Evolutionary conservation across 2,888 invertebrate species (phyloP), one percentile per base, ranked within the genome.

Genomic region (Gisinianus flammeolus): DNA sequence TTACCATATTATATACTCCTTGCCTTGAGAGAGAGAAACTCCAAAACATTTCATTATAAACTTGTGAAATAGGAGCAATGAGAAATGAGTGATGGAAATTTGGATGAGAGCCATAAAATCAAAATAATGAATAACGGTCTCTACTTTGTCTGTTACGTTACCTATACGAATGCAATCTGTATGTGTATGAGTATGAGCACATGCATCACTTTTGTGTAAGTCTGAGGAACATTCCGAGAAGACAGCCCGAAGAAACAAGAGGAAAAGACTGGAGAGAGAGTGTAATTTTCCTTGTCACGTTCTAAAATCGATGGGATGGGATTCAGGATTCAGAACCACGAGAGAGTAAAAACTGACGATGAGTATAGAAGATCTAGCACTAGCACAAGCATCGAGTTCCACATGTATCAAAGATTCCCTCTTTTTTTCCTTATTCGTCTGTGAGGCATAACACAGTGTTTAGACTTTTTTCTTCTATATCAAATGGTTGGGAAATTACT

Each of bases 201-300:
- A 44, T 16, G 1, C 8, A 44, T 44, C 3, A 44, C 12, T 4
- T 16, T 44, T 44, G 44, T 12, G 44, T 16, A 44, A 44, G 44
- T 12, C 12, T 16, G 19, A 44, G 44, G 44, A 4, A n/a, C 8
- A 24, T 16, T 24, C 62, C n/a, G 8, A 24, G 12, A 24, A 22
- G 22, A 62, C 12, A 62, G 62, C 62, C 67, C 1, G 67, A 30
- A 31, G 22, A 28, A 30, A 26, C 16, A 54, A 16, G 5, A 4
- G 35, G 8, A 35, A 35, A 19, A 26, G 69, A 28, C 33, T 67
- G 67, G 33, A 33, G 67, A 67, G 33, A 44, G n/a, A 1, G 31
- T 67, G 67, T 67, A 67, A 67, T 67, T 54, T 67, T 70, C 70
- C 70, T 19, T 54, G 52, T 70, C 70, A 54, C 70, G 54, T 70